Evolutionary conservation across 2,797 vertebrate species (phyloP).

Genomic region (Aphelocoma californica): DNA sequence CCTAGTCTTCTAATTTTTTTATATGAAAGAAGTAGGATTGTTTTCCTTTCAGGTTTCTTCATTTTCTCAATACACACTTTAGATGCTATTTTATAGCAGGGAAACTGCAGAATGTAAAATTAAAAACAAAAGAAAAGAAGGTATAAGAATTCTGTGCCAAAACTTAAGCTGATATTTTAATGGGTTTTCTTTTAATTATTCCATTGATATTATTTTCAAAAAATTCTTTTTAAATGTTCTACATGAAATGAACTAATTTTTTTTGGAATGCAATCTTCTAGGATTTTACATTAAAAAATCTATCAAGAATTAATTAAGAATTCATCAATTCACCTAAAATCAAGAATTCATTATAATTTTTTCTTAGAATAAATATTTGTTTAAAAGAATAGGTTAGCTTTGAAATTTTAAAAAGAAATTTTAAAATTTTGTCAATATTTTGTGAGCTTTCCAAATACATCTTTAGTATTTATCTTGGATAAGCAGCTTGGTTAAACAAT

Average conservation of each 20-base stretch:
- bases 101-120: neutral
- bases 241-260: neutral
- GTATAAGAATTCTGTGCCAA: neutral
- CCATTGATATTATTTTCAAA: neutral
- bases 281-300: neutral
- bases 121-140: neutral
- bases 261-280: neutral
- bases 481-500: neutral
- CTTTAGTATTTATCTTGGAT: neutral
- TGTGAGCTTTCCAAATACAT: neutral
- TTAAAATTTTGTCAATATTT: neutral
- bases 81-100: neutral
- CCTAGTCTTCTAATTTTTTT: neutral
- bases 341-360: neutral
- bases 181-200: neutral
- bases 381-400: neutral
- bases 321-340: neutral
- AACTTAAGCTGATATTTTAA: neutral
- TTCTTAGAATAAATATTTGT: neutral
- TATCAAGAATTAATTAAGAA: neutral
- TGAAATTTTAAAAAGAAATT: neutral
- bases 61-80: neutral
- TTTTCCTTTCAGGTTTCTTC: neutral
- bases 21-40: neutral
- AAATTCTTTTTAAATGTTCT: rapidly evolving